Conservation (phyloP, 2,113 vertebrate genomes). For the Spermophilus dauricus region DNA sequence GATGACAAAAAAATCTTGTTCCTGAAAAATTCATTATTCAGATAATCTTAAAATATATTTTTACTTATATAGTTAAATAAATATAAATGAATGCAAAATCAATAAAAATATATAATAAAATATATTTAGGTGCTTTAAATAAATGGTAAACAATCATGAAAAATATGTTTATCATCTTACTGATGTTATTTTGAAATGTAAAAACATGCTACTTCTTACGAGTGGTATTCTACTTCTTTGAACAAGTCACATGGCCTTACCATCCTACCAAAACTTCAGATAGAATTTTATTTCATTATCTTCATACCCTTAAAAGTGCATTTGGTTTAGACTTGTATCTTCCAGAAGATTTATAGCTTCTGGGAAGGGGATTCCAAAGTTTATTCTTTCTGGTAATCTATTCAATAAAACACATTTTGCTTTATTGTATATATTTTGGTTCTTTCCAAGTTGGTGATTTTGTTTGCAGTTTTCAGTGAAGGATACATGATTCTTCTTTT, state of each 20-base stretch:
- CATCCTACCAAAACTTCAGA: background rate
- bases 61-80: background rate
- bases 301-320: background rate
- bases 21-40: constrained; percentile 36
- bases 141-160: constrained; percentile 17
- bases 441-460: background rate
- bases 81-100: background rate
- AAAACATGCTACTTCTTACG: background rate
- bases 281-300: background rate
- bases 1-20: background rate
- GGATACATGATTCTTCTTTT: background rate
- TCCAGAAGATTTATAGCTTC: background rate
- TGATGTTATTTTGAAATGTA: background rate
- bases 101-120: background rate
- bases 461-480: background rate
- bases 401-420: background rate
- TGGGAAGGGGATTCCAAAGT: background rate
- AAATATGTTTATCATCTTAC: background rate
- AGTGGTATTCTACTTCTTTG: background rate
- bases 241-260: background rate
- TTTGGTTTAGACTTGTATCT: background rate
- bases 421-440: background rate
- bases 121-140: background rate
- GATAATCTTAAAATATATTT: background rate
- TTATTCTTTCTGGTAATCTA: background rate